Evolutionary conservation across 92 coral and sea anemone species (phyloP).

Genomic region (Paramuricea clavata): DNA sequence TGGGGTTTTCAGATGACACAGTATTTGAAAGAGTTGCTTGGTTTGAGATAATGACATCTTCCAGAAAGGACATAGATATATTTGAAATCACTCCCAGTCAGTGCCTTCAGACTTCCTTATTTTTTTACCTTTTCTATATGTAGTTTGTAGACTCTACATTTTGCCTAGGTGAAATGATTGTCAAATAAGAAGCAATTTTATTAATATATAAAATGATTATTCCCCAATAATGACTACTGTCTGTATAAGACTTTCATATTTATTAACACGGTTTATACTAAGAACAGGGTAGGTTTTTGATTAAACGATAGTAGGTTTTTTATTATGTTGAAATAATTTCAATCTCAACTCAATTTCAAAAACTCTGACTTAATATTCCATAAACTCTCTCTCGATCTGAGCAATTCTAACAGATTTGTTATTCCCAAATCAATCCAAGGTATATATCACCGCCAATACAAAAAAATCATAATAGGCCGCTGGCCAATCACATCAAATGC

Average conservation of each 20-base stretch:
- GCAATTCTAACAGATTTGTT: slow-evolving; percentile 9
- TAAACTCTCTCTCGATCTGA: slow-evolving; percentile 41
- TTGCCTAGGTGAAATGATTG: slow-evolving; percentile 49
- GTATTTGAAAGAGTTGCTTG: slow-evolving; percentile 60
- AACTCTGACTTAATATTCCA: slow-evolving; percentile 10
- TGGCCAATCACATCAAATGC: too few relatives aligned
- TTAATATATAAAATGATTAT: too few relatives aligned
- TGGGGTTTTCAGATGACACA: background rate
- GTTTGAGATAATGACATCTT: slow-evolving; percentile 65
- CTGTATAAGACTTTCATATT: too few relatives aligned
- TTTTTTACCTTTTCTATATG: slow-evolving; percentile 66
- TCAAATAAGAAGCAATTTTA: background rate
- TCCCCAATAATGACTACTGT: too few relatives aligned
- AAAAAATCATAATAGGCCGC: background rate
- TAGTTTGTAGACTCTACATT: slow-evolving; percentile 71
- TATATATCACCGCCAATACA: background rate
- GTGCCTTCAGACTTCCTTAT: slow-evolving; percentile 67
- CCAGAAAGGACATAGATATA: slow-evolving; percentile 68
- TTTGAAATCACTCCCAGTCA: slow-evolving; percentile 66
- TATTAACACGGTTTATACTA: too few relatives aligned
- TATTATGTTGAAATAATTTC: too few relatives aligned
- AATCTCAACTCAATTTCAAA: too few relatives aligned
- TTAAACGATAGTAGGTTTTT: too few relatives aligned
- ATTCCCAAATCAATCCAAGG: background rate
- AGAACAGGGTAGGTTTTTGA: too few relatives aligned